Percentiles rank a stretch among this genome's conserved stretches.
phyloP scores from a whole-genome alignment of 2,113 vertebrate genomes.

The Cynopterus brachyotis region DNA sequence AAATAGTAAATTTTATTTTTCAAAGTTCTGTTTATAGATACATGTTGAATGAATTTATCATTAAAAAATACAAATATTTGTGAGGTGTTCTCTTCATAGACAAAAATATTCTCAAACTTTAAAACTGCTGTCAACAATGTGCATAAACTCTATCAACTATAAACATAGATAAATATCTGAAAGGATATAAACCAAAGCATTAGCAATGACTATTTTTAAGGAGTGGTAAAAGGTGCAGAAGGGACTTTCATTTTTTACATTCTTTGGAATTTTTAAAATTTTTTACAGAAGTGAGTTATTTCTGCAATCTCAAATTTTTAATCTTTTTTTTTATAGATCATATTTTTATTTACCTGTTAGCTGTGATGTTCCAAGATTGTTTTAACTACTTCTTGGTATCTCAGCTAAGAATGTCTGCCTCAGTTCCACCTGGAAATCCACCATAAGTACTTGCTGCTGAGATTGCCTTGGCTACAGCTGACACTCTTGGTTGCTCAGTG shows the following conservation, averaged over 20 bases:
- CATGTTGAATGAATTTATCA: background rate
- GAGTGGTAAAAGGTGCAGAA: background rate
- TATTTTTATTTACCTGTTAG: background rate
- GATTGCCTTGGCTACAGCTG: background rate
- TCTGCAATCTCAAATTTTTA: background rate
- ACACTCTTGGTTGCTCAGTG: conserved; percentile 49
- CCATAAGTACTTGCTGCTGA: conserved; percentile 35
- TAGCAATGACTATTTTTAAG: background rate
- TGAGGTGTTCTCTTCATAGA: background rate
- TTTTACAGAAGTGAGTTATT: background rate
- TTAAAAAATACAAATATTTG: background rate
- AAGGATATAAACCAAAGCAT: background rate
- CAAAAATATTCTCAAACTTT: background rate
- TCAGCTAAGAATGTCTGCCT: conserved; percentile 54
- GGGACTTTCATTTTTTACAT: background rate
- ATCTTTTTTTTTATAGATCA: background rate
- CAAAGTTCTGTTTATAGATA: background rate
- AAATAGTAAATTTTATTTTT: background rate
- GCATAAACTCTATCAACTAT: background rate
- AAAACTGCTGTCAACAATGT: background rate
- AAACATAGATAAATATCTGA: background rate
- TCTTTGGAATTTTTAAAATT: background rate
- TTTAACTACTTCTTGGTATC: conserved; percentile 47
- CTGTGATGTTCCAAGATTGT: background rate
- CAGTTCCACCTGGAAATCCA: conserved; percentile 53